phyloP scores from a whole-genome alignment of 2,113 vertebrate genomes.

The Scomber scombrus region DNA sequence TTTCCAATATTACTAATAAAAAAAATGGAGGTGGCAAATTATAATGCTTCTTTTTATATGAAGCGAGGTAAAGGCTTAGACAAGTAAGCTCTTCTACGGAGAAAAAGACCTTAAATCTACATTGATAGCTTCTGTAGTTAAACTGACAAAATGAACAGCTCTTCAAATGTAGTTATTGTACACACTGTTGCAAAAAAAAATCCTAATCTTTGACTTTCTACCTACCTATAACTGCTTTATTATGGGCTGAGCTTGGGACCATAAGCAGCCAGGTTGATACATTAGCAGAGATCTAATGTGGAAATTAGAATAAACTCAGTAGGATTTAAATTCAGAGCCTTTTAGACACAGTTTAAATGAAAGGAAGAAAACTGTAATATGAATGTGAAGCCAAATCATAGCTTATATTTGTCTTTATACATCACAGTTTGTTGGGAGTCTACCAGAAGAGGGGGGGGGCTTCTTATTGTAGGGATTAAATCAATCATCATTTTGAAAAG shows the following conservation, averaged over 20 bases:
- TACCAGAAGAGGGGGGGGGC: no score
- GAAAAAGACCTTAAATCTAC: background rate
- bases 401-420: no score
- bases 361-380: no score
- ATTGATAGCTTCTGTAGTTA: background rate
- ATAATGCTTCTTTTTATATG: background rate
- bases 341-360: no score
- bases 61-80: background rate
- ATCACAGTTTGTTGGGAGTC: no score
- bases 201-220: no score
- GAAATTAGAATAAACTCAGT: background rate
- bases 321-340: background rate
- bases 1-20: background rate
- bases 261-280: background rate
- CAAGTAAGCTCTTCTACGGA: background rate
- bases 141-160: background rate
- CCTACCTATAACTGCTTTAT: background rate
- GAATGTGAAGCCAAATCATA: no score
- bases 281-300: background rate
- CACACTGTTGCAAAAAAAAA: background rate
- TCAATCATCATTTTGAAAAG: no score
- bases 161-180: background rate
- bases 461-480: no score
- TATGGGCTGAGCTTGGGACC: background rate
- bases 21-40: conserved; percentile 1